phyloP scores from a whole-genome alignment of 92 coral and sea anemone species.

The Umimayanthus kanabou region DNA sequence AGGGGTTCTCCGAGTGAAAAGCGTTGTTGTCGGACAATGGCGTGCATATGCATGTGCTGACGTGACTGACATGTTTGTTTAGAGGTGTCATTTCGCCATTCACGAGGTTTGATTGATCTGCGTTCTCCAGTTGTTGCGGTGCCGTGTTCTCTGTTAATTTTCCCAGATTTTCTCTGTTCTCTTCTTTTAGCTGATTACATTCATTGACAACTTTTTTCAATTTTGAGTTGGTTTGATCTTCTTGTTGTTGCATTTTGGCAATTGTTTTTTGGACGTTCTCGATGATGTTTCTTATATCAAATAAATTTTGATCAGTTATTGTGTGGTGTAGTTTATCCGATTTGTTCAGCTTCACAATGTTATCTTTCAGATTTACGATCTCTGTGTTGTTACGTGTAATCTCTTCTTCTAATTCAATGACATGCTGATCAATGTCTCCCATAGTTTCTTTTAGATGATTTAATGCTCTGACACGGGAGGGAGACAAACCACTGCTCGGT shows the following conservation, averaged over 20 bases:
- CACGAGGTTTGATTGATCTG: neutral
- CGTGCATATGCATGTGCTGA: neutral
- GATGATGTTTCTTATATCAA: neutral
- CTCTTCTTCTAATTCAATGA: neutral
- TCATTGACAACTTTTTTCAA: neutral
- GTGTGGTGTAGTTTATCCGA: slow-evolving; percentile 1
- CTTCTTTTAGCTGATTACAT: neutral
- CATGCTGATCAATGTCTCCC: neutral
- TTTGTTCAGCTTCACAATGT: neutral
- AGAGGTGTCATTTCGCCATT: neutral
- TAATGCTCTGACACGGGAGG: neutral
- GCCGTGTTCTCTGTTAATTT: neutral
- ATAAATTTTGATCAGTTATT: neutral
- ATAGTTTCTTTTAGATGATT: neutral
- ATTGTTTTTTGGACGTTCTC: neutral
- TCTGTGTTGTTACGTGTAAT: neutral
- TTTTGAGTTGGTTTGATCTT: neutral
- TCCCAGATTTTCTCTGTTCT: neutral
- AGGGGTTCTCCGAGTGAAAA: neutral
- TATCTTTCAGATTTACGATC: neutral
- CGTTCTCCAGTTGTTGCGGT: neutral
- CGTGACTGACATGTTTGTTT: neutral
- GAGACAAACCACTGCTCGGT: neutral
- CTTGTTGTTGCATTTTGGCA: neutral
- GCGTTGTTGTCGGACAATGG: neutral